Evolutionary conservation across 2,888 invertebrate species (phyloP), one percentile per base, ranked within the genome.

Genomic region (Diaprepes abbreviatus): DNA sequence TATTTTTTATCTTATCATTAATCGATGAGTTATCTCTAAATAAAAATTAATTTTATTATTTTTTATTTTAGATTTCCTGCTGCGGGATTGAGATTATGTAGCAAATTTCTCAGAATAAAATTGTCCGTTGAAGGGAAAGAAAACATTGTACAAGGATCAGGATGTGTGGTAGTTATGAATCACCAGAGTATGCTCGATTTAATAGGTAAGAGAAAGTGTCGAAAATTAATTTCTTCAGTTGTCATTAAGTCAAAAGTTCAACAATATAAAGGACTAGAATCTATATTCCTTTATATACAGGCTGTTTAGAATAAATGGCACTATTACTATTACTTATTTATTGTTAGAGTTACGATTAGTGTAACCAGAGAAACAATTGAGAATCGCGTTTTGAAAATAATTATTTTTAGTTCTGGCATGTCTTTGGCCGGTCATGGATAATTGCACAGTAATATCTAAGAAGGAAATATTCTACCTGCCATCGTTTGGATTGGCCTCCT

Each of bases 151-250:
- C 87, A 89, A 78, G 88, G 91, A 54, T 88, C 90, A 66, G 94
- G 96, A 0, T 91, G 90, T 77, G 91, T 97, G 9, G 89, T 96
- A 6, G 86, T 96, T 12, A 88, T 94, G 70, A 97, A 97, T 85
- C 96, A 97, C 83, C 96, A 96, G 85, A 95, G 94, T 81, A 88
- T 91, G 19, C 83, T 97, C 60, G 97, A 97, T 84, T 87, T 96
- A 66, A 89, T 92, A 76, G 92, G 95, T 94, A 86, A 64, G 71
- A 54, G n/a, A n/a, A n/a, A n/a, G n/a, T n/a, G n/a, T n/a, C n/a
- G n/a, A n/a, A n/a, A n/a, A n/a, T n/a, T n/a, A n/a, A n/a, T n/a
- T n/a, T n/a, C n/a, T n/a, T n/a, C n/a, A n/a, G n/a, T n/a, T n/a
- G n/a, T n/a, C n/a, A n/a, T n/a, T n/a, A n/a, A n/a, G n/a, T n/a